Evolutionary conservation across 2,797 vertebrate species (phyloP).

Genomic region (Hozukius guyotensis): DNA sequence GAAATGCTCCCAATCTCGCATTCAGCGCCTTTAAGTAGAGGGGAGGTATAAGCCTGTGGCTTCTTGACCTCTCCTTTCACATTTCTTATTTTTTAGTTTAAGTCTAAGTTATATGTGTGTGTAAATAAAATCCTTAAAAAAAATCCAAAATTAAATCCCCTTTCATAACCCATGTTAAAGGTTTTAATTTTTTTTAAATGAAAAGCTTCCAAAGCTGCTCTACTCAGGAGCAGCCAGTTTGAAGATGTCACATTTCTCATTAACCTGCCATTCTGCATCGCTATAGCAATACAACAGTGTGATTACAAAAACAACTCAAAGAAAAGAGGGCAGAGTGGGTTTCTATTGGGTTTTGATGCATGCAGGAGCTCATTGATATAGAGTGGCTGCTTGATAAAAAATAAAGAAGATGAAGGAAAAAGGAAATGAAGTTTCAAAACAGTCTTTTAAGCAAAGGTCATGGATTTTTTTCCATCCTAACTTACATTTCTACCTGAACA

Average conservation of each 20-base stretch:
- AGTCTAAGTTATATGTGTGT: no score
- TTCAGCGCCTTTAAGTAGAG: no score
- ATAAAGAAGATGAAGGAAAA: background rate
- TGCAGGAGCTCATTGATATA: background rate
- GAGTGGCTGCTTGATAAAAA: background rate
- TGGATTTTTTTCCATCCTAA: background rate
- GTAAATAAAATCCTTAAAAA: no score
- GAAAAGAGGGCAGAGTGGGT: background rate
- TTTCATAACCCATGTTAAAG: background rate
- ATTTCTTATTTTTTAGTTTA: no score
- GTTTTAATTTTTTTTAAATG: background rate
- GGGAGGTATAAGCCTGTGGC: rapidly evolving
- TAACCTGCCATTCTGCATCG: background rate
- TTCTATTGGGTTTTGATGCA: background rate
- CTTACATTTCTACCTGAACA: background rate
- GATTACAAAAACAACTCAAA: background rate
- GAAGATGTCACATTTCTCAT: background rate
- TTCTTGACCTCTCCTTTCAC: no score
- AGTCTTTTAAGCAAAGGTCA: background rate
- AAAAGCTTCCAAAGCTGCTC: background rate
- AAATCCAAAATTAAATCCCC: no score
- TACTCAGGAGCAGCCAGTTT: background rate
- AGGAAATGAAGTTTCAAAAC: background rate
- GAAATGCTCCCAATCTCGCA: no score
- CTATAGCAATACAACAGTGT: background rate